Evolutionary conservation across 2,797 vertebrate species (phyloP).

Genomic region (Epinephelus malabaricus): DNA sequence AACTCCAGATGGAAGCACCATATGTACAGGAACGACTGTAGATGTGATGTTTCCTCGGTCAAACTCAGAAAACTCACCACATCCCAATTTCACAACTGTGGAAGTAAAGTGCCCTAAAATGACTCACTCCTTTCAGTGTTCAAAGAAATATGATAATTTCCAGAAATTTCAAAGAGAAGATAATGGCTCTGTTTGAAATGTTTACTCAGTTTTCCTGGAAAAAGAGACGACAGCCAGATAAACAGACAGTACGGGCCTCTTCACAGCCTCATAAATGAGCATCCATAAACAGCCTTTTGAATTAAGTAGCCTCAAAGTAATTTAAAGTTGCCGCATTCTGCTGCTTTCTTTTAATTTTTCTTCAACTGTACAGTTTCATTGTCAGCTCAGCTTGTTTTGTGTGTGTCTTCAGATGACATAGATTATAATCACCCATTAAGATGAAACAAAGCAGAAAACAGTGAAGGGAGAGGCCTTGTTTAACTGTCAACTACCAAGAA

Average conservation of each 20-base stretch:
- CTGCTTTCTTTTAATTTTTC: background rate
- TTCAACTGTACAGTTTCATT: background rate
- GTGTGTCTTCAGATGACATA: conserved; percentile 1
- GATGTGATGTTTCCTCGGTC: background rate
- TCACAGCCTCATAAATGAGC: conserved; percentile 21
- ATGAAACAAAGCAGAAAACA: conserved; percentile 25
- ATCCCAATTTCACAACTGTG: background rate
- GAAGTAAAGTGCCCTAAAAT: background rate
- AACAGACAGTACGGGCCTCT: background rate
- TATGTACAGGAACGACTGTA: conserved; percentile 11
- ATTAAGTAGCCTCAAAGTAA: background rate
- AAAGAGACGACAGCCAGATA: background rate
- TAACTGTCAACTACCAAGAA: background rate
- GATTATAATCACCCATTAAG: conserved; percentile 6
- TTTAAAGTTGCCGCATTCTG: conserved; percentile 6
- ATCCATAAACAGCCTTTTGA: conserved; percentile 11
- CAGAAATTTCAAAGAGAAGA: conserved; percentile 29
- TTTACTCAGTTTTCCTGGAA: conserved; percentile 15
- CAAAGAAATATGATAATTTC: conserved; percentile 36
- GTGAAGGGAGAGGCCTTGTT: conserved; percentile 10
- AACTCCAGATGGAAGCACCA: conserved; percentile 34
- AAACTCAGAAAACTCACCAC: background rate
- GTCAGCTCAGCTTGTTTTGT: background rate
- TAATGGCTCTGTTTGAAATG: conserved; percentile 27
- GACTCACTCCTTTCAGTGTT: background rate